Conservation (phyloP, 1,140 invertebrate species). For the Micrasema longulum region DNA sequence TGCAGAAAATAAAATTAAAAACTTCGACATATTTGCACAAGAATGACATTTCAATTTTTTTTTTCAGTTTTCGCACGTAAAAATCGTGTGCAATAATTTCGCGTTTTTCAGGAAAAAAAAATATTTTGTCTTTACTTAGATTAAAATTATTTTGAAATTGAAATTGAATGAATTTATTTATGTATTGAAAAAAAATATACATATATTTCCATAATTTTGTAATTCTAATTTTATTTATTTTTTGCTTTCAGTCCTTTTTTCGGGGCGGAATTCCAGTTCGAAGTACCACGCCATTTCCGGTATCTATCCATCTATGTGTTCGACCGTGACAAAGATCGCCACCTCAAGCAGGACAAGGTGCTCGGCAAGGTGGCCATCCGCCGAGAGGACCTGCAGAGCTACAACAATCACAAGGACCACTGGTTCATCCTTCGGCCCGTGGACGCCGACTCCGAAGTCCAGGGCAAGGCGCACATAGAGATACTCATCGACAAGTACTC, state of each 20-base stretch:
- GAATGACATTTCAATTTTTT: no score
- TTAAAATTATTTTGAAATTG: no score
- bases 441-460: constrained; percentile 89
- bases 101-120: no score
- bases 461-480: constrained; percentile 85
- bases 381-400: constrained; percentile 85
- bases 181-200: no score
- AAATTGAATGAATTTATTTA: no score
- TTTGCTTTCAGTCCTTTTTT: constrained; percentile 83
- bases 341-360: constrained; percentile 86
- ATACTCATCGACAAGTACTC: constrained; percentile 67
- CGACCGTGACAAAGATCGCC: constrained; percentile 82
- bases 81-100: no score
- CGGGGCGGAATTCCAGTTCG: constrained; percentile 93
- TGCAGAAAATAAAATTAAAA: no score
- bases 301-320: constrained; percentile 90
- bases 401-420: constrained; percentile 87
- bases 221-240: background rate
- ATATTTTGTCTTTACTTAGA: no score
- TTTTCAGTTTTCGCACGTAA: no score
- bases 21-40: no score
- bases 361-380: constrained; percentile 91
- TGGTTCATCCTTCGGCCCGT: constrained; percentile 90
- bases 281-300: constrained; percentile 89
- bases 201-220: no score